phyloP scores from a whole-genome alignment of 2,888 invertebrate species.

The Acleris laterana region DNA sequence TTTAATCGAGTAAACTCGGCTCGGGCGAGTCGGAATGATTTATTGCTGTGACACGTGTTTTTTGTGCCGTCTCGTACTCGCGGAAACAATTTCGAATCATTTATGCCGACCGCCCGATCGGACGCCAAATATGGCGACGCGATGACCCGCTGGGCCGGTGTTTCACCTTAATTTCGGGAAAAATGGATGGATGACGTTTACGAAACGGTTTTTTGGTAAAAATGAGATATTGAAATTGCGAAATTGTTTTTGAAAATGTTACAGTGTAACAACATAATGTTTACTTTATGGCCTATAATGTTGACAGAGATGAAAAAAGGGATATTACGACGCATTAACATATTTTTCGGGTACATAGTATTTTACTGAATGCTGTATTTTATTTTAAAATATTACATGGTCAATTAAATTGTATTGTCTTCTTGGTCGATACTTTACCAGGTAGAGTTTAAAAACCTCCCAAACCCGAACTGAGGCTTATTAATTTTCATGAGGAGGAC shows the following conservation, averaged over 20 bases:
- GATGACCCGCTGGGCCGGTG: slow-evolving; percentile 55
- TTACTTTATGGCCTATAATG: not conserved
- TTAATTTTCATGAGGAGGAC: slow-evolving; percentile 70
- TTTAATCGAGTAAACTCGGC: slow-evolving; percentile 79
- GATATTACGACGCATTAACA: not conserved
- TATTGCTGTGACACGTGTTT: slow-evolving; percentile 82
- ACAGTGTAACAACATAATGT: not conserved
- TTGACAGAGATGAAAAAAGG: not conserved
- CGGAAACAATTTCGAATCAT: slow-evolving; percentile 83
- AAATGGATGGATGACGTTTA: slow-evolving; percentile 57
- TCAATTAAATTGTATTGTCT: too few species aligned
- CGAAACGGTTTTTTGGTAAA: slow-evolving; percentile 50
- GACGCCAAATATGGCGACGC: slow-evolving; percentile 60
- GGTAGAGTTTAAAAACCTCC: slow-evolving; percentile 17
- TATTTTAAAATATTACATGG: not conserved
- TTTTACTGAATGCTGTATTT: not conserved
- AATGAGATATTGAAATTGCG: slow-evolving; percentile 68
- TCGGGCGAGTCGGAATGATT: slow-evolving; percentile 74
- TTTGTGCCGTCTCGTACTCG: slow-evolving; percentile 69
- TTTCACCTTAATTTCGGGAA: slow-evolving; percentile 74
- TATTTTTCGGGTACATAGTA: not conserved
- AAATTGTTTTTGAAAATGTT: slow-evolving; percentile 1
- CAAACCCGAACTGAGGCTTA: slow-evolving; percentile 53
- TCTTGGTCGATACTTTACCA: not conserved
- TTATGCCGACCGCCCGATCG: slow-evolving; percentile 77